Percentiles rank a stretch among this genome's conserved stretches.
phyloP scores from a whole-genome alignment of 2,113 vertebrate genomes.

The Numenius arquata region DNA sequence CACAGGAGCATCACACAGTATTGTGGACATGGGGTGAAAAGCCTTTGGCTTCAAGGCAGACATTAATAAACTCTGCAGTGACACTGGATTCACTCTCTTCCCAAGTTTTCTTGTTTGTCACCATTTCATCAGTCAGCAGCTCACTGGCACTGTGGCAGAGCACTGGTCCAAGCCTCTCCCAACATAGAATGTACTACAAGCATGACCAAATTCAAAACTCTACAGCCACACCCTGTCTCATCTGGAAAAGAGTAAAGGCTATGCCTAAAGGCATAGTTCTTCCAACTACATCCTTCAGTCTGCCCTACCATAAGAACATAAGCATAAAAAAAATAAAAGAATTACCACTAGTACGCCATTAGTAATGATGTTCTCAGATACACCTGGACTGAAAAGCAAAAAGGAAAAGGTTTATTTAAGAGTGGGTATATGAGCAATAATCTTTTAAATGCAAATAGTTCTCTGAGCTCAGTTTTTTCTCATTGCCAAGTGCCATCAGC shows the following conservation, averaged over 20 bases:
- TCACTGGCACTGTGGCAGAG: neutral
- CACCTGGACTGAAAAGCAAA: constrained; percentile 54
- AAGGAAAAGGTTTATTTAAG: neutral
- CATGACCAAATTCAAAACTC: neutral
- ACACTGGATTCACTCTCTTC: neutral
- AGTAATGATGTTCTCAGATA: constrained; percentile 54
- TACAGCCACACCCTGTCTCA: neutral
- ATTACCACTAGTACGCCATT: constrained; percentile 70
- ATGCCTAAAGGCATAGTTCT: neutral
- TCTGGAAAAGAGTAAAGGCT: neutral
- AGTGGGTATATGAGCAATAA: neutral
- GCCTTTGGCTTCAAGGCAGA: neutral
- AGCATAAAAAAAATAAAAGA: neutral
- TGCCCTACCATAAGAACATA: neutral
- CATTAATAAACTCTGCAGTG: neutral
- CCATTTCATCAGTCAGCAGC: neutral
- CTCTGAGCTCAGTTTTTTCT: neutral
- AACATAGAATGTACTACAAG: neutral
- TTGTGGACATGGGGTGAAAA: neutral
- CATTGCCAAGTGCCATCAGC: neutral
- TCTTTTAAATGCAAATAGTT: neutral
- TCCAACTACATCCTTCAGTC: neutral
- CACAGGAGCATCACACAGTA: neutral
- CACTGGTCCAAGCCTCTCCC: neutral
- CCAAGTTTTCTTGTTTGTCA: neutral